Evolutionary conservation across 92 coral and sea anemone genomes (phyloP).

Genomic region (Paramuricea clavata): DNA sequence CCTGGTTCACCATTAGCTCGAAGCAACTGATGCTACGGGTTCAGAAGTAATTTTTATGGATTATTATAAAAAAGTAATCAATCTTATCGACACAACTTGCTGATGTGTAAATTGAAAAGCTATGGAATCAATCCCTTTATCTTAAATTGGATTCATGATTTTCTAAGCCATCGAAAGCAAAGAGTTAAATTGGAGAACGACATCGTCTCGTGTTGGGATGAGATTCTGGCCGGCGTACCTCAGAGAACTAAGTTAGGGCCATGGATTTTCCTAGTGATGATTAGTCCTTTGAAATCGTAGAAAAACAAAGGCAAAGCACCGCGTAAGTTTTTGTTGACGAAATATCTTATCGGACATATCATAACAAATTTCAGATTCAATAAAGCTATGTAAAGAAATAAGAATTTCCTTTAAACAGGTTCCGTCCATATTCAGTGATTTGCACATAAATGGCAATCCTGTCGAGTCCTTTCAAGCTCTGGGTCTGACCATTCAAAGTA

Average conservation of each 20-base stretch:
- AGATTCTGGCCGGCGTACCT: too few relatives aligned
- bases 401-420: not conserved
- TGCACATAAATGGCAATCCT: not conserved
- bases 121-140: constrained; percentile 2
- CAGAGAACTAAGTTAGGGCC: not conserved
- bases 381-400: not conserved
- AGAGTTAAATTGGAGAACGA: too few relatives aligned
- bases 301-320: not conserved
- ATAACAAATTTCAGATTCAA: not conserved
- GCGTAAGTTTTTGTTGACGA: not conserved
- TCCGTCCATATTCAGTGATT: not conserved
- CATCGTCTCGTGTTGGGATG: too few relatives aligned
- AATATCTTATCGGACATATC: not conserved
- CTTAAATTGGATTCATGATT: constrained; percentile 26
- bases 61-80: constrained; percentile 27
- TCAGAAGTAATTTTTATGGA: constrained; percentile 34
- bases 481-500: constrained; percentile 23
- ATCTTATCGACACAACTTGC: constrained; percentile 30
- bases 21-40: constrained; percentile 40
- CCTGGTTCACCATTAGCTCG: constrained; percentile 29
- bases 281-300: not conserved
- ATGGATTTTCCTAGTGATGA: constrained; percentile 40
- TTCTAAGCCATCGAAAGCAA: constrained; percentile 24
- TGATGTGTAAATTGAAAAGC: constrained; percentile 10
- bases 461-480: not conserved